phyloP scores from a whole-genome alignment of 2,888 invertebrate species.

The Carterocephalus palaemon region DNA sequence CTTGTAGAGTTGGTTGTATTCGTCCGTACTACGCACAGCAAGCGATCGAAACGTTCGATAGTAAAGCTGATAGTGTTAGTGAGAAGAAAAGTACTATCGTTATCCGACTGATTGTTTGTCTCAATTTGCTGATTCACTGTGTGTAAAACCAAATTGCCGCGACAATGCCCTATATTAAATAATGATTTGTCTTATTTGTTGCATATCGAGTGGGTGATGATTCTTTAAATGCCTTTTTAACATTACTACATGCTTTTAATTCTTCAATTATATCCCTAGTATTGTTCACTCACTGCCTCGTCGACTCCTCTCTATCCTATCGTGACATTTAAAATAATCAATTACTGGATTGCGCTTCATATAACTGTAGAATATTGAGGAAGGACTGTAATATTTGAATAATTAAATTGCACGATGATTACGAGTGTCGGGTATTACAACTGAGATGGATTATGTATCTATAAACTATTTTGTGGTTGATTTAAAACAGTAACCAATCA shows the following conservation, averaged over 20 bases:
- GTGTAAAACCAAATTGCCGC: conserved; percentile 18
- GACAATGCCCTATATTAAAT: conserved; percentile 29
- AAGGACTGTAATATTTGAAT: too few relatives aligned
- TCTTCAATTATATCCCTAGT: conserved; percentile 32
- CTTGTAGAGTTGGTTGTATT: too few relatives aligned
- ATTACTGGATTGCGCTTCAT: neutral
- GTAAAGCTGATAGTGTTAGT: neutral
- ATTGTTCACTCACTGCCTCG: conserved; percentile 50
- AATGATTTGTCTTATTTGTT: conserved; percentile 26
- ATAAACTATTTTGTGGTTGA: too few relatives aligned
- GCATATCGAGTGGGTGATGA: neutral
- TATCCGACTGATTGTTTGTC: too few relatives aligned
- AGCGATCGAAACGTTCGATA: too few relatives aligned
- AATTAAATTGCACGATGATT: too few relatives aligned
- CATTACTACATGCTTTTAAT: conserved; percentile 30
- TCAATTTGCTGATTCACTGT: conserved; percentile 1
- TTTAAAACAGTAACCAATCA: too few relatives aligned
- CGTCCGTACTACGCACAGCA: too few relatives aligned
- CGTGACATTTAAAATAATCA: conserved; percentile 3
- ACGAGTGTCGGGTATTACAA: too few relatives aligned
- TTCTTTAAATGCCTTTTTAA: conserved; percentile 28
- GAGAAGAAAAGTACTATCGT: too few relatives aligned
- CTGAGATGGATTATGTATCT: too few relatives aligned
- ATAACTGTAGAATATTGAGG: too few relatives aligned
- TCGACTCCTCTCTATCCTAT: conserved; percentile 40